Conservation (phyloP, 1,140 invertebrate genomes). For the Mycetomoellerius zeteki region DNA sequence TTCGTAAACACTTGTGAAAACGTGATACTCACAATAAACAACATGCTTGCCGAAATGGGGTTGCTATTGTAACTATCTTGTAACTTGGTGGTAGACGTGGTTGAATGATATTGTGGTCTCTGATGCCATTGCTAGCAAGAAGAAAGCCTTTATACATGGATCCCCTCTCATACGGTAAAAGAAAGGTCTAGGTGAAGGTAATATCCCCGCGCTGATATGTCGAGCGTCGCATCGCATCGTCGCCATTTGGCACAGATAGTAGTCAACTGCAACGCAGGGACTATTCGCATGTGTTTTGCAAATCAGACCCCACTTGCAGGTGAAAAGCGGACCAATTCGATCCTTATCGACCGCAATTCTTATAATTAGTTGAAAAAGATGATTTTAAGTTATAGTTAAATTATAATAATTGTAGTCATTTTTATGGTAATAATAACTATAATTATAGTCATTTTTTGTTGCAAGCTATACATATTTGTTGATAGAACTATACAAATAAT, state of each 20-base stretch:
- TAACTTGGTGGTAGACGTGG: slow-evolving; percentile 68
- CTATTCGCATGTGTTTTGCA: slow-evolving; percentile 32
- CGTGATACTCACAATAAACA: slow-evolving; percentile 79
- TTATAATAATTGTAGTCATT: too few relatives aligned
- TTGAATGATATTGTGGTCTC: slow-evolving; percentile 82
- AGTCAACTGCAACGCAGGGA: neutral
- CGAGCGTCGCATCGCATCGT: slow-evolving; percentile 47
- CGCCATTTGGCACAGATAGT: slow-evolving; percentile 36
- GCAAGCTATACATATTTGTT: too few relatives aligned
- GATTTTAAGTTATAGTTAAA: too few relatives aligned
- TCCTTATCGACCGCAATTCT: slow-evolving; percentile 32
- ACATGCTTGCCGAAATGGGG: slow-evolving; percentile 78
- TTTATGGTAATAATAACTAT: too few relatives aligned
- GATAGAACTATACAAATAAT: too few relatives aligned
- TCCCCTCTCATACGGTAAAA: slow-evolving; percentile 85
- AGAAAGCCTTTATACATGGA: slow-evolving; percentile 86
- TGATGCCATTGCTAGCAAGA: slow-evolving; percentile 84
- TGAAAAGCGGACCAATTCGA: slow-evolving; percentile 63
- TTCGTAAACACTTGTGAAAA: neutral
- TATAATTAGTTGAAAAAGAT: too few relatives aligned
- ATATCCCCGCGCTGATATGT: slow-evolving; percentile 69
- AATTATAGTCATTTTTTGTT: too few relatives aligned
- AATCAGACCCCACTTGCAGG: slow-evolving; percentile 22
- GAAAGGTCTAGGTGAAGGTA: slow-evolving; percentile 88
- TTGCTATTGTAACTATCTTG: slow-evolving; percentile 66